Evolutionary conservation across 2,113 vertebrate species (phyloP), one percentile per base, ranked within the genome.

Genomic region (Nothobranchius furzeri): DNA sequence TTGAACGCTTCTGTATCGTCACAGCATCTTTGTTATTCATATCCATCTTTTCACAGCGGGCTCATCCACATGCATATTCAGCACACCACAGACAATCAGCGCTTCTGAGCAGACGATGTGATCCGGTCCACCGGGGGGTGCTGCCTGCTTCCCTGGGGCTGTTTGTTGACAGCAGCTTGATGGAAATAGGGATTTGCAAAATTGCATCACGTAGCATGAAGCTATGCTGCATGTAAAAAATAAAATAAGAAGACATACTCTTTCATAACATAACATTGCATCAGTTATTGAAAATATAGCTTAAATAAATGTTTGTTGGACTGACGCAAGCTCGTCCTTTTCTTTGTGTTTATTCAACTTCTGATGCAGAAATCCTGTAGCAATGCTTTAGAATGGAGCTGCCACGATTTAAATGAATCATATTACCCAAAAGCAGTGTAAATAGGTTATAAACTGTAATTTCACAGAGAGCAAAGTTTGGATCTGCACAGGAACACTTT

Each of bases 11-110:
- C 55, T 14, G 57, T 57, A 46, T 82, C 54, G 51, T 76, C 52
- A 36, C 24, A 55, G 63, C 36, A 79, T 77, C 53, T 83, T 79
- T 88, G 78, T 85, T 81, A 83, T 76, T 84, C 86, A 81, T 77
- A 73, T 63, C 67, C 70, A 73, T 75, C 55, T 73, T 74, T 77
- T 75, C 70, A 78, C 75, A 56, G 63, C 56, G 46, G 50, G 37
- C 70, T 70, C 67, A 73, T 88, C 64, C 73, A 68, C 68, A 69
- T 81, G 70, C 79, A 81, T 75, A 84, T 81, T 84, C 66, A 78
- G 54, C 36, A 25, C 47, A 54, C 25, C 11, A 48, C 36, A 67
- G 78, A 81, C 83, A 79, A 84, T 78, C 81, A 65, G 66, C 43
- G 77, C 60, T 48, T 78, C 59, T 48, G 73, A 77, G 67, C 59